A percentile compares a stretch with the other conserved stretches of the same genome.
Conservation (phyloP, 2,113 vertebrate genomes). For the Pituophis catenifer region DNA sequence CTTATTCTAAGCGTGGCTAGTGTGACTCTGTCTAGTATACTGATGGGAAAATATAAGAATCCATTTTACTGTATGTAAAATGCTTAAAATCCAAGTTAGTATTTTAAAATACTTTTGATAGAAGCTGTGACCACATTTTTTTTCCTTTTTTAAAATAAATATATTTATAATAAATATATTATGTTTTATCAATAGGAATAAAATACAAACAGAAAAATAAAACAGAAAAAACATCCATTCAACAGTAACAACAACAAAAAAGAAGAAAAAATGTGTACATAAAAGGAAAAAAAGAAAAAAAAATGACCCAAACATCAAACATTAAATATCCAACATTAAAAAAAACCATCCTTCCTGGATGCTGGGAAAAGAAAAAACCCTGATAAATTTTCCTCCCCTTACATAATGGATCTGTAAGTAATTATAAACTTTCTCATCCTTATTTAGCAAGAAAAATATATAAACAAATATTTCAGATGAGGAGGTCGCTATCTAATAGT, state of each 20-base stretch:
- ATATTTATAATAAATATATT: too few species aligned
- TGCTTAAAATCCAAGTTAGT: neutral
- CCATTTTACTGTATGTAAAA: neutral
- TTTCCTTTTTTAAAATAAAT: too few species aligned
- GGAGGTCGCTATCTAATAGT: neutral
- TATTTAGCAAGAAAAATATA: neutral
- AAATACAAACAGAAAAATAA: neutral
- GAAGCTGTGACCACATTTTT: neutral
- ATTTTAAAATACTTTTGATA: neutral
- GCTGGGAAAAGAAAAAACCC: neutral
- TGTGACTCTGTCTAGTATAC: neutral
- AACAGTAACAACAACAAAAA: neutral
- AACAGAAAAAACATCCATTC: neutral
- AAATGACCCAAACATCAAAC: neutral
- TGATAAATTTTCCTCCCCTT: neutral
- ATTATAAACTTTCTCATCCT: neutral
- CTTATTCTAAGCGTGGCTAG: neutral
- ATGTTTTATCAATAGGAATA: too few species aligned
- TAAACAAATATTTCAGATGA: neutral
- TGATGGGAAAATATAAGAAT: neutral
- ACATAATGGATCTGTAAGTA: neutral
- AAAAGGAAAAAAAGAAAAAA: neutral
- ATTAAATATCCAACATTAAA: too few species aligned
- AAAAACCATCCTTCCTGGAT: too few species aligned
- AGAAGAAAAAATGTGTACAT: neutral